Evolutionary conservation across 2,888 invertebrate genomes (phyloP), one percentile per base, ranked within the genome.

Genomic region (Salticus scenicus): DNA sequence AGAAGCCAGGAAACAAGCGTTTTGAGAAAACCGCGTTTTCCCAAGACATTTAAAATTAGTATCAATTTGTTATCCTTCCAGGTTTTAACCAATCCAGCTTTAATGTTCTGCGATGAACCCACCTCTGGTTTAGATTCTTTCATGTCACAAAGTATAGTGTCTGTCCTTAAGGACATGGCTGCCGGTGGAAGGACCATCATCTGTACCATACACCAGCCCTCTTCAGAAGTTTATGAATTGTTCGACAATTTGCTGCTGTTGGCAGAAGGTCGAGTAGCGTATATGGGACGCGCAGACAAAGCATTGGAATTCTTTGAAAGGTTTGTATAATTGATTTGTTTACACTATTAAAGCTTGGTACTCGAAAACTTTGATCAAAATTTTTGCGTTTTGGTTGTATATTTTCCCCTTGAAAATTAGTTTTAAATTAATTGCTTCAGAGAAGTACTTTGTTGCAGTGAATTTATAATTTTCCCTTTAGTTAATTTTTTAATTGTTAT

Each of bases 101-200:
- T 99, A 64, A 94, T 99, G 93, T 97, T 99, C 91, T 98, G 98
- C 91, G 99, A 99, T 90, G 99, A 99, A 90, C 98, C 98, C 0
- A 99, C 98, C 0, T 98, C 98, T 0, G 98, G 98, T 0, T 92
- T 99, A 81, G 99, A 99, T 91, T 97, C 98, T 0, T 98, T 96
- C 90, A 98, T 98, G 97, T 98, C 99, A 0, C 95, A 96, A 90
- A 97, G 96, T 91, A 97, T 98, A 1, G 94, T 97, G 24, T 94
- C 95, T 91, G 95, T 96, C 0, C 89, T 92, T 72, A 89, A 90
- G 77, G 88, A 87, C 17, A 88, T 91, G 90, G 90, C 93, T 1
- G 87, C 89, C 2, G 90, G 90, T 69, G 92, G 93, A 5, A 91
- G 92, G 89, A 92, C 92, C 0, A 91, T 93, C 47, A 89, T 93